These are phyloP conservation scores for Drosophila niveifrons DNA, from an alignment of 2,888 invertebrate genomes.

Conservation along the genomic window DNA sequence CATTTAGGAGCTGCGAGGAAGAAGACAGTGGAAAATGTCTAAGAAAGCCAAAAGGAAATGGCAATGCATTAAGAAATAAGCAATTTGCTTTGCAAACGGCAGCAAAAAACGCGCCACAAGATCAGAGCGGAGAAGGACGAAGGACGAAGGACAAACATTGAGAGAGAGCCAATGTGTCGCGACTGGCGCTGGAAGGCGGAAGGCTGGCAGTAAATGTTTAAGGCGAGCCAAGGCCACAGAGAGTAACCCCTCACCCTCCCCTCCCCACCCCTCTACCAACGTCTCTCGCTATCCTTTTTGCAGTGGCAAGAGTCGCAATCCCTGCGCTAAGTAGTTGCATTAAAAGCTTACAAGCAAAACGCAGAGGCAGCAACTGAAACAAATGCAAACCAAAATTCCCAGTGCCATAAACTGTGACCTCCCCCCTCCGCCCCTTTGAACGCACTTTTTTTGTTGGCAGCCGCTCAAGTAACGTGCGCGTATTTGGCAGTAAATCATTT, in stretches of 20 bases:
- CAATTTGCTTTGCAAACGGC: conserved; percentile 64
- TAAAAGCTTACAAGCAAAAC: conserved; percentile 67
- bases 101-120: conserved; percentile 56
- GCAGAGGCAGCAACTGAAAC: conserved; percentile 52
- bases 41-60: conserved; percentile 78
- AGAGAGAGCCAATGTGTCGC: conserved; percentile 66
- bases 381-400: conserved; percentile 60
- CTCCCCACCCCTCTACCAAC: too few relatives aligned
- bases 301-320: conserved; percentile 11
- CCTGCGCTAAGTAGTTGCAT: conserved; percentile 76
- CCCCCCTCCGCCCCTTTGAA: not conserved
- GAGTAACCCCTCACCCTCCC: not conserved
- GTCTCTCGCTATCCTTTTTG: not conserved
- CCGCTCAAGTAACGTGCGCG: conserved; percentile 61
- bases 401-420: conserved; percentile 35
- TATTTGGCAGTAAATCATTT: conserved; percentile 58
- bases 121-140: conserved; percentile 33
- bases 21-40: conserved; percentile 56
- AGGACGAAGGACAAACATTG: conserved; percentile 8
- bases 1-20: conserved; percentile 41
- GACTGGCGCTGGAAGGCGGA: conserved; percentile 34
- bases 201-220: conserved; percentile 57
- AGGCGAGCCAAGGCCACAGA: conserved; percentile 72
- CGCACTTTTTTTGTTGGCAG: conserved; percentile 61
- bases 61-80: conserved; percentile 78